Percentiles rank a stretch among this genome's conserved stretches.
These are phyloP conservation scores for Ceramica pisi DNA, from an alignment of 2,888 invertebrate species.

Conservation along the genomic window DNA sequence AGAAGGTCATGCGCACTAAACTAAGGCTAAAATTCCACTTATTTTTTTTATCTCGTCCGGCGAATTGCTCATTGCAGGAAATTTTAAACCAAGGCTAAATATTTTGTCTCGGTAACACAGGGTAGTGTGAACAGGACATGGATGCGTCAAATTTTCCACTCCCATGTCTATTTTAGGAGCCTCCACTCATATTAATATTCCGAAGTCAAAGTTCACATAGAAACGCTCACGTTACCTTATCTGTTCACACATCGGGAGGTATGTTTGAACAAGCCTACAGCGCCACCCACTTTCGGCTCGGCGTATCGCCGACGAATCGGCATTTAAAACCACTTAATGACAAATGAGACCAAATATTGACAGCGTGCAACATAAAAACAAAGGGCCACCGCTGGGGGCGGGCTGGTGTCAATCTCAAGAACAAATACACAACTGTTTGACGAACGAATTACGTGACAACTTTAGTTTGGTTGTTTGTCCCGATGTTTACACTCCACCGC, in stretches of 20 bases:
- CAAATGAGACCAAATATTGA: slow-evolving; percentile 89
- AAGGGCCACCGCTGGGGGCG: slow-evolving; percentile 84
- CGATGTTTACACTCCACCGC: slow-evolving; percentile 76
- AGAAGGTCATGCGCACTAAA: slow-evolving; percentile 88
- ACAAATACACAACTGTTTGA: slow-evolving; percentile 87
- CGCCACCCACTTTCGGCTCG: slow-evolving; percentile 79
- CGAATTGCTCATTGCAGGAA: slow-evolving; percentile 67
- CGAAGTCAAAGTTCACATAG: slow-evolving; percentile 72
- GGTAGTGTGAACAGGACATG: slow-evolving; percentile 14
- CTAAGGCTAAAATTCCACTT: slow-evolving; percentile 84
- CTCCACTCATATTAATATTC: slow-evolving; percentile 68
- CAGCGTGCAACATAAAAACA: slow-evolving; percentile 86
- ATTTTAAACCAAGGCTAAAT: slow-evolving; percentile 66
- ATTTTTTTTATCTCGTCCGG: slow-evolving; percentile 79
- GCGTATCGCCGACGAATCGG: slow-evolving; percentile 78
- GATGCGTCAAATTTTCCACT: slow-evolving; percentile 4
- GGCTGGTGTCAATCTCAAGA: slow-evolving; percentile 87
- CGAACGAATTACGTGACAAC: slow-evolving; percentile 89
- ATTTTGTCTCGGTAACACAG: slow-evolving; percentile 54
- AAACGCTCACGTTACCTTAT: slow-evolving; percentile 55
- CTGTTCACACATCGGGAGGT: slow-evolving; percentile 62
- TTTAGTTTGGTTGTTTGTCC: slow-evolving; percentile 78
- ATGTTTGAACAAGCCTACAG: slow-evolving; percentile 73
- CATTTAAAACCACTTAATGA: slow-evolving; percentile 83
- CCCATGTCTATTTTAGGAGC: slow-evolving; percentile 40